Conservation (phyloP, 2,888 invertebrate genomes). For the Odiellus spinosus region DNA sequence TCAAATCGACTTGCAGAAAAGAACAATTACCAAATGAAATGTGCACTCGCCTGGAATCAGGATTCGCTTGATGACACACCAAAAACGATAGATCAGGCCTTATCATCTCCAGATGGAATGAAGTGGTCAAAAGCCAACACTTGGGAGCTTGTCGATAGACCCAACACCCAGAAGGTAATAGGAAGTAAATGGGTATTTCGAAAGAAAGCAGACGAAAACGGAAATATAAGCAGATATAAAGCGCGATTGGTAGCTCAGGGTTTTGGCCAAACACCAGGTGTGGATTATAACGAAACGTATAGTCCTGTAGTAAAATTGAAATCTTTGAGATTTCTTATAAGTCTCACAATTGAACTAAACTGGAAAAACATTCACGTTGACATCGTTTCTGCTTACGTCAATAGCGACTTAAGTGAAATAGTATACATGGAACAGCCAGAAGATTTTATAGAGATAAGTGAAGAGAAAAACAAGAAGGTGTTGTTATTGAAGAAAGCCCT, state of each 20-base stretch:
- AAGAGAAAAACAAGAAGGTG: neutral
- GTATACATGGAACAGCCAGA: constrained; percentile 7
- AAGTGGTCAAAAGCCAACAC: constrained; percentile 6
- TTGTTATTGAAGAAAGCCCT: constrained; percentile 5
- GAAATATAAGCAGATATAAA: constrained; percentile 18
- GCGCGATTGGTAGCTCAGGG: constrained; percentile 16
- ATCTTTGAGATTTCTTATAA: constrained; percentile 3
- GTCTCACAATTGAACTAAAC: neutral
- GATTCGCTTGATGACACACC: constrained; percentile 1
- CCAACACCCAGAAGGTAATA: constrained; percentile 1
- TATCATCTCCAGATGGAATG: neutral
- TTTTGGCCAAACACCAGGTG: constrained; percentile 4
- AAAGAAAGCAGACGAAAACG: constrained; percentile 1
- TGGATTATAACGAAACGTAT: constrained; percentile 2
- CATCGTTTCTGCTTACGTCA: constrained; percentile 9
- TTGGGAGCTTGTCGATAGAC: constrained; percentile 4
- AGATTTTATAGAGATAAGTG: neutral
- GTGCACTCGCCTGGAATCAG: no score
- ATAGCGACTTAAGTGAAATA: constrained; percentile 7
- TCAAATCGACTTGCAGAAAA: no score
- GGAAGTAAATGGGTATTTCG: constrained; percentile 1
- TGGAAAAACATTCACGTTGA: constrained; percentile 5
- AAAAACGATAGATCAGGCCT: constrained; percentile 5
- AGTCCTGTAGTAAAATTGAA: constrained; percentile 1
- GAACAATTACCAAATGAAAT: no score